These are phyloP conservation scores for Coptodon bakossiorum DNA, from an alignment of 2,113 vertebrate species.

Conservation along the genomic window DNA sequence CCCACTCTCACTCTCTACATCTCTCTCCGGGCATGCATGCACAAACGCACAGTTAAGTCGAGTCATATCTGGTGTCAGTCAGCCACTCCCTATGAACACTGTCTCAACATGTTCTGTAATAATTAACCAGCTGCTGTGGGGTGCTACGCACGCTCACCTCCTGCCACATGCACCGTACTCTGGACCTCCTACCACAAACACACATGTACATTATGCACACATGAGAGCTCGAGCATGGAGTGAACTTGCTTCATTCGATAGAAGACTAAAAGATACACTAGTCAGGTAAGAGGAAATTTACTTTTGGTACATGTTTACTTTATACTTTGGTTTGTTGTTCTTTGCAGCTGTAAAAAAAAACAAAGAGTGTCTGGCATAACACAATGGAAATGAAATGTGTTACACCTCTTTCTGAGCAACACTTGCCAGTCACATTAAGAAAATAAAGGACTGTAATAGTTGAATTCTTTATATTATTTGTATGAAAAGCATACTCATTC, in stretches of 20 bases:
- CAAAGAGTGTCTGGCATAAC: not conserved
- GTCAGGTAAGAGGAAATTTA: constrained; percentile 13
- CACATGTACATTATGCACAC: not conserved
- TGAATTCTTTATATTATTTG: not conserved
- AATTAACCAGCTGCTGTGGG: constrained; percentile 58
- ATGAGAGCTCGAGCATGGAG: not conserved
- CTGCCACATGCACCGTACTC: constrained; percentile 17
- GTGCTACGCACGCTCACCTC: constrained; percentile 9
- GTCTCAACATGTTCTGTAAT: constrained; percentile 60
- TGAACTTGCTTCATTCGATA: not conserved
- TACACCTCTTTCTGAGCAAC: not conserved
- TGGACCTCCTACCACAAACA: constrained; percentile 31
- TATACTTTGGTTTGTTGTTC: not conserved
- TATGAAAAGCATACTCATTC: not conserved
- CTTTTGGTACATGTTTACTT: not conserved
- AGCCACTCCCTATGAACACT: constrained; percentile 36
- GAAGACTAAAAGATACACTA: not conserved
- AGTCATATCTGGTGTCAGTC: constrained; percentile 46
- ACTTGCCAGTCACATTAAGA: not conserved
- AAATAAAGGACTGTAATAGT: not conserved
- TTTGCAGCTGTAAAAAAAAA: not conserved
- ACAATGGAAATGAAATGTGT: not conserved
- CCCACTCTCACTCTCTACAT: not conserved
- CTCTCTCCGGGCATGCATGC: not conserved
- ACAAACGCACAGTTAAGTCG: not conserved